Evolutionary conservation across 2,113 vertebrate species (phyloP).

Genomic region (Myxocyprinus asiaticus): DNA sequence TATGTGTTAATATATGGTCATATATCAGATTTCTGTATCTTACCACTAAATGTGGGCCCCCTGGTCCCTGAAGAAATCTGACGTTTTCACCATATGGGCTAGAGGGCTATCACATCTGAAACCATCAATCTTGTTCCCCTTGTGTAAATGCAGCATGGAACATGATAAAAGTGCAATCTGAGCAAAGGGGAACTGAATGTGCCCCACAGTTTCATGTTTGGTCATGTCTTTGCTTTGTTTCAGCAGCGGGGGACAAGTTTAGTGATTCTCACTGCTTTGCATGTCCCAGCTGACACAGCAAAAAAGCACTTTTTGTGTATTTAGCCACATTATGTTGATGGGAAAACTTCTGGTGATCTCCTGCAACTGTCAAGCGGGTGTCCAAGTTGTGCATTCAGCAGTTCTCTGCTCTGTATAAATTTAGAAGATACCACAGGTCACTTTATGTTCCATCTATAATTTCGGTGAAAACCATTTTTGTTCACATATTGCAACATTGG

Average conservation of each 20-base stretch:
- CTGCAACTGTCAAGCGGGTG: slow-evolving; percentile 17
- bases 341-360: slow-evolving; percentile 35
- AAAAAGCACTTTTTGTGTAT: slow-evolving; percentile 48
- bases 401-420: neutral
- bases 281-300: slow-evolving; percentile 54
- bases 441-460: slow-evolving; percentile 1
- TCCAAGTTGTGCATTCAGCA: neutral
- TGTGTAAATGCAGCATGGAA: slow-evolving; percentile 15
- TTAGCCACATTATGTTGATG: slow-evolving; percentile 46
- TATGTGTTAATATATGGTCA: too few species aligned
- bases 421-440: neutral
- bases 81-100: neutral
- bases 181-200: slow-evolving; percentile 41
- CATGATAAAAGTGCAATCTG: slow-evolving; percentile 40
- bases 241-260: neutral
- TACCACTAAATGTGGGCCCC: neutral
- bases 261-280: slow-evolving; percentile 38
- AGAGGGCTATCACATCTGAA: slow-evolving; percentile 30
- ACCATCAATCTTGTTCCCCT: neutral
- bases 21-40: too few species aligned
- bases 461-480: neutral
- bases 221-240: slow-evolving; percentile 42
- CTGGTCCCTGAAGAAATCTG: neutral
- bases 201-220: slow-evolving; percentile 25
- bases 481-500: neutral